Base-by-base conservation (phyloP, 1,140 invertebrate genomes). In the Drosophila simulans region DNA sequence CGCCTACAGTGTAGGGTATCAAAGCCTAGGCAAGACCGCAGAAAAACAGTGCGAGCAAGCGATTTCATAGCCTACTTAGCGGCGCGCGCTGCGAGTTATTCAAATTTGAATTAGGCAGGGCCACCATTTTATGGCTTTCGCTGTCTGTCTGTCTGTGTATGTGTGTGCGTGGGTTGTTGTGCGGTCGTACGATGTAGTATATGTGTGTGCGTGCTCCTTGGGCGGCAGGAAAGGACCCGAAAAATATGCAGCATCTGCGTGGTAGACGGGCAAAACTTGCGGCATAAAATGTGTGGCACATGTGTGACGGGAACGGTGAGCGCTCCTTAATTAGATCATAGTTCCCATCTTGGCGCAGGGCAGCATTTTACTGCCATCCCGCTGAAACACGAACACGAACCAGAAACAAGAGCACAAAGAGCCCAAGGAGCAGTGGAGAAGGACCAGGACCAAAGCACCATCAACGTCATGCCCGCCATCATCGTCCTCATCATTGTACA, bases 51-150 rank as follows among this genome's bases (percentile, higher is more conserved):
- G 34, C 37, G 12, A 20, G 48, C 65, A 27, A 65, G 59, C 56
- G 43, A 68, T 79, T 84, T 80, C 80, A 84, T 84, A 68, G 80
- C 76, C 80, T 84, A 84, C 76, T 84, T 84, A 80, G 80, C 60
- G 71, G 80, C 70, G 75, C 80, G 75, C 69, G 70, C 65, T 81
- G 78, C 60, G 60, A 86, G 82, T 81, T 85, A 86, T 85, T 85
- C 77, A 85, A 85, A 85, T 85, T 85, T 85, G 82, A 85, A 85
- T 85, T 80, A 80, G 71, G 42, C 65, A 52, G 51, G 39, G 59
- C 72, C 56, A 59, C 25, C 66, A 45, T 88, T 85, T 85, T 77
- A 85, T 83, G 70, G 45, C 75, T 27, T 25, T 48, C 55, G 54
- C 25, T 57, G 45, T 51, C 42, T 49, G 39, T 51, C n/a, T 56